Base-by-base conservation (phyloP, 2,888 invertebrate genomes). In the Cephus pulcher region DNA sequence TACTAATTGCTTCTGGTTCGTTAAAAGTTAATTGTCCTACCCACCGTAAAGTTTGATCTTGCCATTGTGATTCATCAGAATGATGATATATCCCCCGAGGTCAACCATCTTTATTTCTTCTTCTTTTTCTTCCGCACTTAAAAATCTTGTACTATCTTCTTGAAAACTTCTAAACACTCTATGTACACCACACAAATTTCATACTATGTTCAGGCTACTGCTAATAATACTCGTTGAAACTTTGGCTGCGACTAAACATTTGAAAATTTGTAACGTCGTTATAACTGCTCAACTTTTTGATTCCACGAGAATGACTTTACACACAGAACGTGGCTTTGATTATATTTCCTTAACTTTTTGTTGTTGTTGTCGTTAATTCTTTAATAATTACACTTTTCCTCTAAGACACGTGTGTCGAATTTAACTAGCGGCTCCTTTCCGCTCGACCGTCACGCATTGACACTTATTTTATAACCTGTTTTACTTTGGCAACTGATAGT, bases 11-110 rank as follows among this genome's bases (percentile, higher is more conserved):
- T 56, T 23, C 56, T 23, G 23, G 56, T 56, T 56, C 56, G 23
- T 56, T 56, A 56, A 56, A 56, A 23, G 23, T 23, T 56, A 9
- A 56, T 56, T 56, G 56, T 23, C 23, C 35, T 75, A 89, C 93
- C 92, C 92, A 97, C 97, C 98, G 91, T 98, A 98, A 84, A 98
- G 93, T 93, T 98, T 98, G 89, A 97, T 97, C 92, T 97, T 97
- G 93, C 98, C 98, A 92, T 97, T 96, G 90, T 97, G 97, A 93
- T 98, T 97, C 86, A 97, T 97, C 91, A 98, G 94, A 91, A 98
- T 97, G 92, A 98, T 98, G 91, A 98, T 97, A 93, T 98, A 98
- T 90, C 98, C 98, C 90, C 97, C 97, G 91, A 98, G 94, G 94
- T 98, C 98, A 91, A 98, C 97, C 93, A 96, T 95, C 83, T 87